phyloP scores from a whole-genome alignment of 2,113 vertebrate genomes.

The Thunnus thynnus region DNA sequence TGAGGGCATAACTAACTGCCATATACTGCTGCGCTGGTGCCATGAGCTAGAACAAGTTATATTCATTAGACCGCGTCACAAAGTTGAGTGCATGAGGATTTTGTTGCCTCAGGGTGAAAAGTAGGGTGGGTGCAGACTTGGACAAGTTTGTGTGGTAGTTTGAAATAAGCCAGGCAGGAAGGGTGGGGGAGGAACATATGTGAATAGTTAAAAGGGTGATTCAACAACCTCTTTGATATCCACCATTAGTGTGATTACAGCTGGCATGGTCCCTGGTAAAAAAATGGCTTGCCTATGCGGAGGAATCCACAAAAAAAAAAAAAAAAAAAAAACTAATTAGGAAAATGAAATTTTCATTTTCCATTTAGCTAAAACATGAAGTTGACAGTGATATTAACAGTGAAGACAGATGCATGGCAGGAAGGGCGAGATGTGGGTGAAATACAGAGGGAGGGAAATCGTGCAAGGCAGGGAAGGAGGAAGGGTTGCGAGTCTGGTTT shows the following conservation, averaged over 20 bases:
- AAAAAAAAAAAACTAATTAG: slow-evolving; percentile 61
- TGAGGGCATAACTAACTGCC: slow-evolving; percentile 4
- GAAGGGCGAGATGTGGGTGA: slow-evolving; percentile 34
- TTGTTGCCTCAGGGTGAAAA: slow-evolving; percentile 45
- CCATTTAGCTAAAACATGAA: slow-evolving; percentile 60
- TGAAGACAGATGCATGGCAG: slow-evolving; percentile 58
- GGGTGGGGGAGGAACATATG: slow-evolving; percentile 68
- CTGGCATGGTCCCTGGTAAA: slow-evolving; percentile 57
- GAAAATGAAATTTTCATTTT: slow-evolving; percentile 70
- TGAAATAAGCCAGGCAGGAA: slow-evolving; percentile 65
- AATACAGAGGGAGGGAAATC: slow-evolving; percentile 25
- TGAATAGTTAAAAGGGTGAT: slow-evolving; percentile 66
- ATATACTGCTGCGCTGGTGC: slow-evolving; percentile 37
- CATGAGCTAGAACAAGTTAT: slow-evolving; percentile 48
- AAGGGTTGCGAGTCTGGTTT: slow-evolving; percentile 59
- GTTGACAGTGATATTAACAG: slow-evolving; percentile 51
- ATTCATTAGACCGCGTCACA: slow-evolving; percentile 49
- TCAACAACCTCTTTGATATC: slow-evolving; percentile 74
- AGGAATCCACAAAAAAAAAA: slow-evolving; percentile 28
- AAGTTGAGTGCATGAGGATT: slow-evolving; percentile 36
- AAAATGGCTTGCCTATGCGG: slow-evolving; percentile 37
- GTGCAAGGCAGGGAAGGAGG: slow-evolving; percentile 13
- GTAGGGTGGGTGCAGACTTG: neutral
- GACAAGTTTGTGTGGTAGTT: slow-evolving; percentile 32
- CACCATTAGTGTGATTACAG: slow-evolving; percentile 70